Conservation (phyloP, 2,797 vertebrate species). For the Holocentrus rufus region DNA sequence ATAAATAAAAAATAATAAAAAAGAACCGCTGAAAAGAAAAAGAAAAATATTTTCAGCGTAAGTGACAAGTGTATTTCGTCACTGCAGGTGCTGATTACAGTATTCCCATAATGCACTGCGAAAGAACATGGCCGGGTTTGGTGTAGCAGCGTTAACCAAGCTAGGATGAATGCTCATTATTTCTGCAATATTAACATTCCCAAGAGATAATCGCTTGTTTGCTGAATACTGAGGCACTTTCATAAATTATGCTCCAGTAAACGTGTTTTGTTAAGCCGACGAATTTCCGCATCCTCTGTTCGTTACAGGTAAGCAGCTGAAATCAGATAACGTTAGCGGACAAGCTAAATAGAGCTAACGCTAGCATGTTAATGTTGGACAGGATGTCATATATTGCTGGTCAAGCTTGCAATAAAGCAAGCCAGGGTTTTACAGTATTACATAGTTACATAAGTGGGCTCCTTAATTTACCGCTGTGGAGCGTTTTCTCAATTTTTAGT, state of each 20-base stretch:
- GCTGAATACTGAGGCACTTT: not conserved
- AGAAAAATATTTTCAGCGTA: not conserved
- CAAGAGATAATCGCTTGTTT: no score
- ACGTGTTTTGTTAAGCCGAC: constrained; percentile 23
- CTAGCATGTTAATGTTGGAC: constrained; percentile 27
- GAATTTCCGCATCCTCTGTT: constrained; percentile 27
- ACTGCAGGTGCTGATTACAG: not conserved
- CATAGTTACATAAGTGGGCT: no score
- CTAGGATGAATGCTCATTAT: constrained; percentile 50
- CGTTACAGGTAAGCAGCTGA: constrained; percentile 58
- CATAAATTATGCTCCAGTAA: constrained; percentile 45
- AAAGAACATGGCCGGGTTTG: constrained; percentile 70
- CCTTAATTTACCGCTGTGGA: no score
- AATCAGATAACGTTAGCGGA: not conserved
- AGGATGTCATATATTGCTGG: no score
- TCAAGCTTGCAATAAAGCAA: no score
- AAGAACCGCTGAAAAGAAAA: no score
- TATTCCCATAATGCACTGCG: constrained; percentile 71
- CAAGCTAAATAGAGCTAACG: constrained; percentile 14
- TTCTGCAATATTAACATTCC: not conserved
- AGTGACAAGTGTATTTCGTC: not conserved
- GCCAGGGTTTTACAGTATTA: no score
- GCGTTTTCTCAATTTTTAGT: no score
- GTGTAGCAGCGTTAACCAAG: constrained; percentile 10
- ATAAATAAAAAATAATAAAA: no score